Evolutionary conservation across 64 coral and sea anemone genomes (phyloP).

Genomic region (Orbicella faveolata): DNA sequence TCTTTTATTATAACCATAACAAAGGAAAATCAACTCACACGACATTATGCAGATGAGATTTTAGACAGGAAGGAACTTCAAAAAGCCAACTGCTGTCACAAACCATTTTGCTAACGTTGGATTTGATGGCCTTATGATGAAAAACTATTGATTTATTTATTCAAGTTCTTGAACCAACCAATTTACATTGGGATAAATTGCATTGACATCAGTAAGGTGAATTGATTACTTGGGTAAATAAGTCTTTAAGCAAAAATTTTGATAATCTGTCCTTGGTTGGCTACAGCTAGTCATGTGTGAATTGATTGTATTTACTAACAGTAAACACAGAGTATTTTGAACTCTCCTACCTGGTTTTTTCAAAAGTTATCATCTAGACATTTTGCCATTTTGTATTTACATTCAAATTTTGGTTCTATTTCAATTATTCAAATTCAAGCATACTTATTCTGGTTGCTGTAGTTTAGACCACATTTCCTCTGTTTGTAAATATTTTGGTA

Average conservation of each 20-base stretch:
- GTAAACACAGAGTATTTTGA: background rate
- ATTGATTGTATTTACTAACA: background rate
- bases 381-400: background rate
- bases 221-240: background rate
- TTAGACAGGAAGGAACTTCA: conserved; percentile 13
- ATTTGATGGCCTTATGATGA: background rate
- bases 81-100: background rate
- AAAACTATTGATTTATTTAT: conserved; percentile 1
- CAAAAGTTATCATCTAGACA: background rate
- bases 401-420: background rate
- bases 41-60: conserved; percentile 31
- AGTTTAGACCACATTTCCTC: background rate
- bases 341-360: background rate
- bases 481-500: conserved; percentile 5
- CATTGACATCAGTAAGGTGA: background rate
- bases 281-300: background rate
- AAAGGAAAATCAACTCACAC: conserved; percentile 2
- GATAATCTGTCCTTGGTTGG: background rate
- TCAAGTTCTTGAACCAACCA: background rate
- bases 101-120: background rate
- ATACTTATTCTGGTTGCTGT: background rate
- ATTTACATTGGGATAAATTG: background rate
- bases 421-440: background rate
- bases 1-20: conserved; percentile 32
- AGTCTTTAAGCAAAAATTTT: background rate